phyloP scores from a whole-genome alignment of 2,888 invertebrate genomes.

The Himalopsyche anomala region DNA sequence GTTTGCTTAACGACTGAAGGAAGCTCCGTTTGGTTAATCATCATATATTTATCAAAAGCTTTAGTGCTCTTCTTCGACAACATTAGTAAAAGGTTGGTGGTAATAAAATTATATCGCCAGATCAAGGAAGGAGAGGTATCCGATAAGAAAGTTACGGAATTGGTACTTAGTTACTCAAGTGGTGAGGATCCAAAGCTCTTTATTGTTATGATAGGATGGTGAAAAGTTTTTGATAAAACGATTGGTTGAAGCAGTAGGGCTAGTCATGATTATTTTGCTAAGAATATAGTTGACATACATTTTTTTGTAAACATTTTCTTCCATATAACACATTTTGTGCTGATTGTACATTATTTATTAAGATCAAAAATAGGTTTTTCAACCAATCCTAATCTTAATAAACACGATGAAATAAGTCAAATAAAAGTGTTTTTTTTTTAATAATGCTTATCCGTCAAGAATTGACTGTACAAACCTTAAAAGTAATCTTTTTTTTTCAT shows the following conservation, averaged over 20 bases:
- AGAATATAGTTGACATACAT: no score
- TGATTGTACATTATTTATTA: no score
- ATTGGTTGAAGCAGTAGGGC: neutral
- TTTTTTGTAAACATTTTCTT: no score
- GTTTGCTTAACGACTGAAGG: constrained; percentile 1
- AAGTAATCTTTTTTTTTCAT: no score
- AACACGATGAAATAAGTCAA: no score
- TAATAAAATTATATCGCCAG: constrained; percentile 30
- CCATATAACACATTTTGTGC: no score
- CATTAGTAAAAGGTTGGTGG: constrained; percentile 34
- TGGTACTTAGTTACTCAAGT: constrained; percentile 16
- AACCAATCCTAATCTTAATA: no score
- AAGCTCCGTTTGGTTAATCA: constrained; percentile 21
- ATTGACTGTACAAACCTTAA: no score
- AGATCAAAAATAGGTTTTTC: no score
- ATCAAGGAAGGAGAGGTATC: constrained; percentile 34
- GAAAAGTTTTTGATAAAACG: constrained; percentile 17
- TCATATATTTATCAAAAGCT: constrained; percentile 31
- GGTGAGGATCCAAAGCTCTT: constrained; percentile 22
- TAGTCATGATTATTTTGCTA: neutral
- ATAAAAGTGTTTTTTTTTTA: no score
- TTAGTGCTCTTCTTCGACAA: constrained; percentile 34
- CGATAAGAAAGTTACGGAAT: constrained; percentile 26
- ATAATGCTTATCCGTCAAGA: no score
- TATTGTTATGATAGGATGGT: constrained; percentile 21